Conservation (phyloP, 2,113 vertebrate species). For the Tympanuchus pallidicinctus region DNA sequence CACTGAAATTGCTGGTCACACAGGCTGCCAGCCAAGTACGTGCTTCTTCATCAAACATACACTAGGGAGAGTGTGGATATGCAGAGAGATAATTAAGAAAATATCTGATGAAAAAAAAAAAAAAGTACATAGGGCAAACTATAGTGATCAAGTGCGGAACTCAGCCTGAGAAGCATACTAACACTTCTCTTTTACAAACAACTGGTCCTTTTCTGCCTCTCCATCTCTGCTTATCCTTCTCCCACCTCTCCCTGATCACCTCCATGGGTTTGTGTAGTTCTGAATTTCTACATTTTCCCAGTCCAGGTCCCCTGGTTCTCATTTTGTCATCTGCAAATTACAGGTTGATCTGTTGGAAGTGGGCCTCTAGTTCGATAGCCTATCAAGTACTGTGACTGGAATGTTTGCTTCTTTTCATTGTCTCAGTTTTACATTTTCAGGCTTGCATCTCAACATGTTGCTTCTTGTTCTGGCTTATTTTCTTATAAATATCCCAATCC, state of each 20-base stretch:
- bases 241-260: not conserved
- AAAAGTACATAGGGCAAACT: not conserved
- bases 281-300: not conserved
- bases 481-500: not conserved
- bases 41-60: not conserved
- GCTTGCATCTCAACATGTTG: not conserved
- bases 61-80: not conserved
- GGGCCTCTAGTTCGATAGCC: not conserved
- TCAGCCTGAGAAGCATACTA: not conserved
- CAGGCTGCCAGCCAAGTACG: not conserved
- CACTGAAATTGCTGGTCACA: not conserved
- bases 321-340: not conserved
- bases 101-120: not conserved
- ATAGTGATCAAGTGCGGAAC: not conserved
- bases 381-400: not conserved
- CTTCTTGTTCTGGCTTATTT: not conserved
- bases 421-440: not conserved
- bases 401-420: not conserved
- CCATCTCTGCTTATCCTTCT: not conserved
- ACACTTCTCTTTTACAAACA: not conserved
- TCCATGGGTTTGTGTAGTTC: not conserved
- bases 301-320: not conserved
- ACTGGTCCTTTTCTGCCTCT: not conserved
- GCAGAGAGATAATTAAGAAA: not conserved
- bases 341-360: not conserved